Conservation (phyloP, 2,113 vertebrate genomes). For the Parus major region DNA sequence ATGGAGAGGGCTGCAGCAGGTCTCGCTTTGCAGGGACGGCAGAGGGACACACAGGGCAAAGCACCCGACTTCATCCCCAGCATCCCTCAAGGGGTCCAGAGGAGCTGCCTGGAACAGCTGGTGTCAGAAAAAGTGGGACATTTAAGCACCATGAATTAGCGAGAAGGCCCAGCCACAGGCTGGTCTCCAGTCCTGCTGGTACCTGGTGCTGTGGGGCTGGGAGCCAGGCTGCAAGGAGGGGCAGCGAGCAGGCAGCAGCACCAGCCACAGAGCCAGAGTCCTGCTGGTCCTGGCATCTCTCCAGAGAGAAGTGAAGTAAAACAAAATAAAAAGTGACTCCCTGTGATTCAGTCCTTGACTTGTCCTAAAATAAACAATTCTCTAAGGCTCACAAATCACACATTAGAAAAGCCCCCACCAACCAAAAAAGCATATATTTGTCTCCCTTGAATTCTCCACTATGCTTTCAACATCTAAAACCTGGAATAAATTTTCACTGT, state of each 20-base stretch:
- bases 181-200: neutral
- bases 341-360: neutral
- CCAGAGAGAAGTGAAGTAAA: neutral
- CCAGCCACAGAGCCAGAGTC: neutral
- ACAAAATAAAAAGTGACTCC: neutral
- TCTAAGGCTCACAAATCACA: neutral
- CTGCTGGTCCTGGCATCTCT: neutral
- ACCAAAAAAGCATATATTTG: neutral
- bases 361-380: neutral
- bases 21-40: neutral
- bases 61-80: accelerated
- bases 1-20: accelerated
- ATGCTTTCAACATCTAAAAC: neutral
- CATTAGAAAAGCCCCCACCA: accelerated
- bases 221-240: neutral
- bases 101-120: neutral
- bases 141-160: neutral
- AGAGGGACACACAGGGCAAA: accelerated
- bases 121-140: neutral
- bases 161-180: neutral
- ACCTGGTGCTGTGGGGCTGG: neutral
- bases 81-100: accelerated
- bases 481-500: neutral
- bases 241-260: neutral
- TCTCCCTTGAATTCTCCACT: neutral